Conservation (phyloP, 2,113 vertebrate genomes). For the Gnathonemus echidnorhynchus region DNA sequence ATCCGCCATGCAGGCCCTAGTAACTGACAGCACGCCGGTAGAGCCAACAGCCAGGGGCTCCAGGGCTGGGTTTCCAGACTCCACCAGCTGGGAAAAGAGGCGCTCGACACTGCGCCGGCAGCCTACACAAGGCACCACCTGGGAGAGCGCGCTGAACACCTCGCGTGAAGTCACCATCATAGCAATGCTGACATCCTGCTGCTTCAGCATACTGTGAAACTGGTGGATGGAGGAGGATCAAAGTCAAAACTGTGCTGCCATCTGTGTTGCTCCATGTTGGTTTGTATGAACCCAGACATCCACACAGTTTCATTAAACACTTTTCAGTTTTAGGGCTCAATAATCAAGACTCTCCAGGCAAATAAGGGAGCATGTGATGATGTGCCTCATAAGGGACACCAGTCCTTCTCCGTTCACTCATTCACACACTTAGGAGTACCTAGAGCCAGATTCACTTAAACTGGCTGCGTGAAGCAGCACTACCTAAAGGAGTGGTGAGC, state of each 20-base stretch:
- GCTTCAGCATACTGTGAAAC: conserved; percentile 85
- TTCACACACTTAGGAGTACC: not conserved
- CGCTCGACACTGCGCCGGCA: conserved; percentile 92
- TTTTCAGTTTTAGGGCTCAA: not conserved
- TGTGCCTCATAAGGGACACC: not conserved
- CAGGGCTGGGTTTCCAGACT: conserved; percentile 85
- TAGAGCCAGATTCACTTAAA: not conserved
- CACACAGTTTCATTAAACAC: not conserved
- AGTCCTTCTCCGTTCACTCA: not conserved
- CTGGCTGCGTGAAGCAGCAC: not conserved
- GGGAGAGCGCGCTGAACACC: conserved; percentile 79
- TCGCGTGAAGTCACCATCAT: conserved; percentile 90
- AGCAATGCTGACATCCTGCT: conserved; percentile 80
- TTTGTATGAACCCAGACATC: not conserved
- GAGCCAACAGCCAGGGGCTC: conserved; percentile 87
- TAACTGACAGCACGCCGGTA: conserved; percentile 81
- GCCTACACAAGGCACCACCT: conserved; percentile 90
- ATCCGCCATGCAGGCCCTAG: conserved; percentile 80
- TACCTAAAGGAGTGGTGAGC: not conserved
- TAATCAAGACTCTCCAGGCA: not conserved
- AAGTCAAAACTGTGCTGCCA: not conserved
- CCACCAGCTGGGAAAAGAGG: conserved; percentile 88
- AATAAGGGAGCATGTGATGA: not conserved
- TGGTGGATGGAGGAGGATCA: conserved; percentile 38
- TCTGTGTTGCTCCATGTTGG: not conserved